Base-by-base conservation (phyloP, 2,113 vertebrate genomes). In the Syngnathus scovelli region DNA sequence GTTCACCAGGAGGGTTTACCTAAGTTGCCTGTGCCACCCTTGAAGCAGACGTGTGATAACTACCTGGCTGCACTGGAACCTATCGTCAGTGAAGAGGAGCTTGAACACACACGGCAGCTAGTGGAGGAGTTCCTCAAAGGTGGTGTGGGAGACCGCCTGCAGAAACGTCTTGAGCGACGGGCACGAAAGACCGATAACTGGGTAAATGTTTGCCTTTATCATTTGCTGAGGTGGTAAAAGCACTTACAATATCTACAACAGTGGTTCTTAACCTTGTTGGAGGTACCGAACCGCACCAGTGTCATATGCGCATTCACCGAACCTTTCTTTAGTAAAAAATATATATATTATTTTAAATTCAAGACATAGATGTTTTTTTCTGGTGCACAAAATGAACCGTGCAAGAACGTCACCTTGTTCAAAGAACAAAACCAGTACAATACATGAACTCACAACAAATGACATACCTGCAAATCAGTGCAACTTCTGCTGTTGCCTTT, bases 171-270 rank as follows among this genome's bases (percentile, higher is more conserved):
- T 78, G 94, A 99, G 79, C 92, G 94, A 43, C 89, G 93, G 61
- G 94, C 95, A 36, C 90, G 64, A 75, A 98, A 98, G 83, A 92
- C 79, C 0, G 96, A 98, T 12, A 99, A 98, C 91, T 99, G 96
- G 97, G 97, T 98, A 92, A 18, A 66, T 85, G 4, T 6, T 68
- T 33, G 64, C 55, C 46, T 55, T 66, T 56, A 15, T 60, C 18
- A 27, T 66, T 51, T 23, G 12, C 54, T 16, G 33, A 61, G n/a
- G 9, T 61, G 19, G 37, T 8, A 11, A n/a, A 38, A 12, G 49
- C 16, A 19, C 16, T 49, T 15, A 49, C n/a, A n/a, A 33, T 33
- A 33, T 33, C 27, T 33, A 33, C 27, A 33, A 3, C 27, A 33
- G 27, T 33, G 27, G 2, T 33, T 33, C 27, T 33, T 33, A 33